A percentile compares a stretch with the other conserved stretches of the same genome.
These are phyloP conservation scores for Patella vulgata DNA, from an alignment of 1,140 invertebrate species.

Conservation along the genomic window DNA sequence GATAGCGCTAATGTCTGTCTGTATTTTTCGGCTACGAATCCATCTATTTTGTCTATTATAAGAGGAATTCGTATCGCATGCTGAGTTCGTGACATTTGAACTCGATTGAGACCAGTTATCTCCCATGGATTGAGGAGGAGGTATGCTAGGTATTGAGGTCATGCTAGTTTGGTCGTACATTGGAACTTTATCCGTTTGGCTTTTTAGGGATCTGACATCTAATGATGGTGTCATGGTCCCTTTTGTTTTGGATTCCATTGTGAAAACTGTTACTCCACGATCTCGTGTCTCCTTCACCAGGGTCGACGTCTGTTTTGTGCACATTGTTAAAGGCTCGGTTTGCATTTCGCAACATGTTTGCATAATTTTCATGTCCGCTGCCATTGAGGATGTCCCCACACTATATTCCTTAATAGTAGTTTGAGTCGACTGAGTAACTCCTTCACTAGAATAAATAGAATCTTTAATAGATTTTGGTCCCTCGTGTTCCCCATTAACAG, in stretches of 20 bases:
- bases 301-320: conserved; percentile 11
- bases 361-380: conserved; percentile 10
- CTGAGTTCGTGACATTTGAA: not conserved
- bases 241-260: conserved; percentile 17
- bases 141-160: not conserved
- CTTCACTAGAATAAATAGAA: not conserved
- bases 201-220: conserved; percentile 22
- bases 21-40: conserved; percentile 53
- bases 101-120: not conserved
- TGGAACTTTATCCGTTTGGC: conserved; percentile 26
- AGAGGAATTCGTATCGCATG: too few species aligned
- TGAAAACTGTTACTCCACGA: conserved; percentile 1
- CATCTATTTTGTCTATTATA: conserved; percentile 6
- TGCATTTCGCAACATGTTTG: conserved; percentile 18
- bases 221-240: conserved; percentile 34
- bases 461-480: conserved; percentile 18
- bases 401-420: conserved; percentile 5
- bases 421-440: conserved; percentile 4
- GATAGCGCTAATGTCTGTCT: conserved; percentile 47
- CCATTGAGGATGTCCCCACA: conserved; percentile 16
- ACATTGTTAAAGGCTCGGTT: conserved; percentile 9
- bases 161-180: conserved; percentile 13
- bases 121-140: not conserved
- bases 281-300: conserved; percentile 1
- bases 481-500: conserved; percentile 26